phyloP scores from a whole-genome alignment of 2,113 vertebrate genomes.

The Poeciliopsis retropinna region DNA sequence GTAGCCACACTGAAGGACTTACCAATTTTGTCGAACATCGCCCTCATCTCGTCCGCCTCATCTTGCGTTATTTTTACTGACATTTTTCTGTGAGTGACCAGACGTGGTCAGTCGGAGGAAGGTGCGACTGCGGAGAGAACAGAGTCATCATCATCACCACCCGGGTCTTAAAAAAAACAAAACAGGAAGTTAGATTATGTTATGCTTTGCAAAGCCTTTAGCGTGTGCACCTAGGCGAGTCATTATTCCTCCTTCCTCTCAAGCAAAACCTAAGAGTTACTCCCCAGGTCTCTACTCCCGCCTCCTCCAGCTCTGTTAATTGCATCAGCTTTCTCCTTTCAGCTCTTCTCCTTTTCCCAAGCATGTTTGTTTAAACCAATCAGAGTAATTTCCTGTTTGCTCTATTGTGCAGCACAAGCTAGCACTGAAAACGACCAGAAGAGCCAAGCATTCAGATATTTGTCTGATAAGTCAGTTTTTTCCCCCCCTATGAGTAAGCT shows the following conservation, averaged over 20 bases:
- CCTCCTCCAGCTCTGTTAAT: constrained; percentile 6
- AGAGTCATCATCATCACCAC: background rate
- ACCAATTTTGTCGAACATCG: constrained; percentile 93
- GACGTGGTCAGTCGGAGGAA: constrained; percentile 65
- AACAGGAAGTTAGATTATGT: no score
- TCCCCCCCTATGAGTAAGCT: no score
- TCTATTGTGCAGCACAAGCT: constrained; percentile 31
- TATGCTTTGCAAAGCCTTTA: no score
- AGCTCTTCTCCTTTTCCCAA: constrained; percentile 39
- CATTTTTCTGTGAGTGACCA: constrained; percentile 84
- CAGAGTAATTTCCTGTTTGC: constrained; percentile 52
- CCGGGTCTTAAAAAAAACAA: no score
- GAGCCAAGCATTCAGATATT: constrained; percentile 1
- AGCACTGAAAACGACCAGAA: constrained; percentile 1
- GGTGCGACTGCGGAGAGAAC: constrained; percentile 46
- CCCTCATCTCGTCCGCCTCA: constrained; percentile 91
- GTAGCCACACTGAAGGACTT: background rate
- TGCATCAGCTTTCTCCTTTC: constrained; percentile 19
- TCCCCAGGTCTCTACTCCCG: background rate
- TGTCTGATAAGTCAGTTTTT: constrained; percentile 7
- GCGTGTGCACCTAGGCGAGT: background rate
- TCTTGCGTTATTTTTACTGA: constrained; percentile 93
- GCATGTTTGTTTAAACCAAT: constrained; percentile 26
- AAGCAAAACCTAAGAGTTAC: background rate
- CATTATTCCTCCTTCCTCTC: no score